Base-by-base conservation (phyloP, 2,113 vertebrate genomes). In the Odontophorus gujanensis region DNA sequence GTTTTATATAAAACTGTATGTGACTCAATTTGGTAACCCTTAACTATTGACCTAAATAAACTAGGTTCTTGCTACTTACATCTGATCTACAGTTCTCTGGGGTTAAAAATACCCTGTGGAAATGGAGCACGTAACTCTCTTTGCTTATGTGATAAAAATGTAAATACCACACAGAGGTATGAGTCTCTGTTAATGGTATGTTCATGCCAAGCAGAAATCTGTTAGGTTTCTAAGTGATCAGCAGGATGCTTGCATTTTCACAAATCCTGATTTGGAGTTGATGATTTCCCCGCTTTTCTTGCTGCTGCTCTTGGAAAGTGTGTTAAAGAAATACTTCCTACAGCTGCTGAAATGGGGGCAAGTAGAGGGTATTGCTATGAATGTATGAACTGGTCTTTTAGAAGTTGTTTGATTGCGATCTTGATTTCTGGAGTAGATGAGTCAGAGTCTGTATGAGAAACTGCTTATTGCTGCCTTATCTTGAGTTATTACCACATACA, bases 21-120 rank as follows among this genome's bases (percentile, higher is more conserved):
- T 88, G 65, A 63, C 63, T 93, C 45, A 47, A 38, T 45, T 78
- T 75, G 61, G 40, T 92, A 94, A 81, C 82, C 47, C 24, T 1
- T 51, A 92, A 78, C 79, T 85, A 78, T 48, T 94, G 50, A 86
- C 68, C 38, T 93, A 65, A 92, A 77, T 83, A 67, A 84, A 81
- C 21, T 6, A n/a, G 32, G 19, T 92, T 92, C 65, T 86, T 84
- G 81, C 69, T 75, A 28, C 73, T 92, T 84, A 78, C 85, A 90
- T 94, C 83, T 88, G 55, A 72, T 86, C 24, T 63, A 17, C 68
- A 84, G 32, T 67, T 86, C 78, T 90, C 57, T 81, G 25, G 26
- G 43, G 73, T 40, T 94, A 85, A 58, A 86, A 88, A 66, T 86
- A 74, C 9, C 47, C 20, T 61, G 47, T 2, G 57, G 55, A 92